Base-by-base conservation (phyloP, 2,888 invertebrate genomes). In the Eucera pruinosa region DNA sequence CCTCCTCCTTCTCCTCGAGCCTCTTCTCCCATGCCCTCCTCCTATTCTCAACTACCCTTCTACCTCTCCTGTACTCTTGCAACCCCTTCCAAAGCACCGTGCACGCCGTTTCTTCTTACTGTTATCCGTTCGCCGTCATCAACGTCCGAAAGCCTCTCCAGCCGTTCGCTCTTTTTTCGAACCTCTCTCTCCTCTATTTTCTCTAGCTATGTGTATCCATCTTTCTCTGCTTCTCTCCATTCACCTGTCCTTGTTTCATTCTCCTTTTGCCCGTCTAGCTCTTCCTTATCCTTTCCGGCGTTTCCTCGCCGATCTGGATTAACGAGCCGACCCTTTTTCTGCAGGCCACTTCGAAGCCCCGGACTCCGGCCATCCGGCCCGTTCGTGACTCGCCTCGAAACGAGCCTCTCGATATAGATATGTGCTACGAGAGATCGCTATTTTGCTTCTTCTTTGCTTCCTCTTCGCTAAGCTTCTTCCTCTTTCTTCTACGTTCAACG, bases 301-400 rank as follows among this genome's bases (percentile, higher is more conserved):
- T 78, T 82, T 76, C 77, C 80, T 73, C 68, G 55, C 72, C 75
- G 85, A 85, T 85, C 78, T 78, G 83, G 85, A 85, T 85, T 85
- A 85, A 85, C 84, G 84, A 84, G 84, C 75, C 69, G 83, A 83
- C 82, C 77, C 80, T 81, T 85, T 85, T 81, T 81, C 83, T 43
- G 54, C 27, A 64, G 71, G 69, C 73, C 75, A 81, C 75, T 85
- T 70, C 66, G 73, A 76, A 72, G 61, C 33, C 33, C 78, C 64
- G 70, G 60, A 52, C 78, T 73, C 39, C 45, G 77, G 75, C 75
- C 82, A 84, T 84, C 79, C 79, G 81, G 81, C 64, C 73, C 15
- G 79, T 85, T 82, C 85, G 85, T 84, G 84, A 84, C 82, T 73
- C 61, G 85, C 66, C 39, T 84, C 52, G 33, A 48, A 81, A 85